These are phyloP conservation scores for Babyrousa celebensis DNA, from an alignment of 2,797 vertebrate genomes.

Conservation along the genomic window DNA sequence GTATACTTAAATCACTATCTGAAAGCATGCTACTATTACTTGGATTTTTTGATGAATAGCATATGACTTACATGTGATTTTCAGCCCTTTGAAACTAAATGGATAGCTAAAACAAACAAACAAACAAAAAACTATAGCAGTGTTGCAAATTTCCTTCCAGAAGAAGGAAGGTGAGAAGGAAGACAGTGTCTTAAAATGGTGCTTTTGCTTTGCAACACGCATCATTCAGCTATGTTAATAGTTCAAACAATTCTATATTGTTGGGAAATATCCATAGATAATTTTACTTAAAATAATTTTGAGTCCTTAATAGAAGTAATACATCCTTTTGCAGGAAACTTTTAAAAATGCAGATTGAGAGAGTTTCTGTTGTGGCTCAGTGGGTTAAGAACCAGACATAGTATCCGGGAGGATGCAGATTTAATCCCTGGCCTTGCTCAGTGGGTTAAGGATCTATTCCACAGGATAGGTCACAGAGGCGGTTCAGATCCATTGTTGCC, in stretches of 20 bases:
- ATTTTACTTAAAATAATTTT: constrained; percentile 47
- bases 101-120: background rate
- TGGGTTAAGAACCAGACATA: too few relatives aligned
- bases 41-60: constrained; percentile 71
- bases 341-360: background rate
- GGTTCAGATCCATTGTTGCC: too few relatives aligned
- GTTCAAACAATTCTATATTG: background rate
- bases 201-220: background rate
- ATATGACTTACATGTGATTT: constrained; percentile 67
- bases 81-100: constrained; percentile 45
- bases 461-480: too few relatives aligned
- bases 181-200: background rate
- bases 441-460: too few relatives aligned
- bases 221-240: background rate
- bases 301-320: constrained; percentile 31
- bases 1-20: constrained; percentile 56
- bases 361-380: too few relatives aligned
- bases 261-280: background rate
- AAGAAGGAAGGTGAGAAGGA: background rate
- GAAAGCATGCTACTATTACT: constrained; percentile 52
- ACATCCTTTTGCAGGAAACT: background rate
- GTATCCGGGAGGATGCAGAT: too few relatives aligned
- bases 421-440: too few relatives aligned
- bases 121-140: background rate
- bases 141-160: background rate